Evolutionary conservation across 2,113 vertebrate species (phyloP).

Genomic region (Rhabdomys dilectus): DNA sequence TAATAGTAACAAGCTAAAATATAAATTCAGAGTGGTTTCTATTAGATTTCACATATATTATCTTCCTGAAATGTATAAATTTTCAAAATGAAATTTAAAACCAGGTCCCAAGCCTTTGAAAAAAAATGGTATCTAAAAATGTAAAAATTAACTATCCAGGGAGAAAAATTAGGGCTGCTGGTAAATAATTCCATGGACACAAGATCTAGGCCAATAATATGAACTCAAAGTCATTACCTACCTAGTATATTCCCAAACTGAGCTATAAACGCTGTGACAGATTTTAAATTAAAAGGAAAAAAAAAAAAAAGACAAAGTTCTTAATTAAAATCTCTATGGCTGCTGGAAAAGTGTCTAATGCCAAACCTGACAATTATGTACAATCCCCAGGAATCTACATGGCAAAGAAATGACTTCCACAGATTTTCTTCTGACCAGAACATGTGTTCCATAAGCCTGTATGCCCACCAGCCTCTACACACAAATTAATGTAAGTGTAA

Average conservation of each 20-base stretch:
- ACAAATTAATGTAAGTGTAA: neutral
- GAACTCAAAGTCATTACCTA: neutral
- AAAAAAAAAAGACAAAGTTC: neutral
- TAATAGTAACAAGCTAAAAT: constrained; percentile 9
- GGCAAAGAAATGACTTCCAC: neutral
- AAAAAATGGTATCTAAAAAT: constrained; percentile 9
- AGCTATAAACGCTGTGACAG: neutral
- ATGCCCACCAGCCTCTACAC: neutral
- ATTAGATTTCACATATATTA: constrained; percentile 26
- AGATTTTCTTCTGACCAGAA: neutral
- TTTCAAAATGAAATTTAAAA: neutral
- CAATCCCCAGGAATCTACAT: neutral
- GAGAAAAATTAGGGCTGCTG: constrained; percentile 11
- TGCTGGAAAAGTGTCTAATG: neutral
- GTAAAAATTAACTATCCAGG: neutral
- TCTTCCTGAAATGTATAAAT: neutral
- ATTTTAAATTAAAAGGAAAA: neutral
- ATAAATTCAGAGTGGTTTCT: constrained; percentile 40
- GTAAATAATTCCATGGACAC: neutral
- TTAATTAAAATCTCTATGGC: neutral
- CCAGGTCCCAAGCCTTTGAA: neutral
- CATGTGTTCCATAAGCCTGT: neutral
- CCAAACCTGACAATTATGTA: neutral
- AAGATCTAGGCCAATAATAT: constrained; percentile 16
- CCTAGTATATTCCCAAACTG: constrained; percentile 28